phyloP scores from a whole-genome alignment of 2,113 vertebrate genomes.

The Elachura formosa region DNA sequence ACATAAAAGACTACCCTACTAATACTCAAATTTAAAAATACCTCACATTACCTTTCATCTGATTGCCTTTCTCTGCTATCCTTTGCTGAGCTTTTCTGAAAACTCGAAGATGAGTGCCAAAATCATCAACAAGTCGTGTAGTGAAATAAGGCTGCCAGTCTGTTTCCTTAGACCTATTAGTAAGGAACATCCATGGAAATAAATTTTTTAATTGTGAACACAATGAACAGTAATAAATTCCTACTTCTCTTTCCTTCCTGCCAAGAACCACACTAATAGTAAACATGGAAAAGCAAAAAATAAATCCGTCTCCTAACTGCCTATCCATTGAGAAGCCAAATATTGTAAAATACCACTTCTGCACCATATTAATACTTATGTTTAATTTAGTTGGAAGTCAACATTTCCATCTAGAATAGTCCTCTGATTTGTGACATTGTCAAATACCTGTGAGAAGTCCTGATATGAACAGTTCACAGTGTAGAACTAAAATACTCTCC shows the following conservation, averaged over 20 bases:
- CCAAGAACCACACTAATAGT: neutral
- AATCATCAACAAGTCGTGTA: slow-evolving; percentile 95
- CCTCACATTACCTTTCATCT: slow-evolving; percentile 78
- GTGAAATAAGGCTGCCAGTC: slow-evolving; percentile 99
- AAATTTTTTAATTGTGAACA: neutral
- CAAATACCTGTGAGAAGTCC: neutral
- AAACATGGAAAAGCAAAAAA: neutral
- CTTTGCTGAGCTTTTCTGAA: slow-evolving; percentile 97
- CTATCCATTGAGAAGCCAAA: neutral
- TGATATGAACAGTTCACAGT: neutral
- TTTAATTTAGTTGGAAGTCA: neutral
- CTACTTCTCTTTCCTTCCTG: neutral
- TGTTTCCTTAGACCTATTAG: slow-evolving; percentile 91
- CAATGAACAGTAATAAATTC: neutral
- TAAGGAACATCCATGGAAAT: neutral
- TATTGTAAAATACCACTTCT: neutral
- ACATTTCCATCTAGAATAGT: neutral
- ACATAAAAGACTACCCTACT: neutral
- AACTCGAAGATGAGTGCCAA: slow-evolving; percentile 95
- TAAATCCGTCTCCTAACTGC: neutral
- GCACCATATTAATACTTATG: neutral
- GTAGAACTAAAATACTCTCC: neutral
- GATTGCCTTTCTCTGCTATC: slow-evolving; percentile 88
- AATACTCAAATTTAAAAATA: neutral
- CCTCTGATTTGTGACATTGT: neutral